A percentile compares a stretch with the other conserved stretches of the same genome.
These are phyloP conservation scores for Diglossa cyanea DNA, from an alignment of 2,797 vertebrate genomes.

Conservation along the genomic window DNA sequence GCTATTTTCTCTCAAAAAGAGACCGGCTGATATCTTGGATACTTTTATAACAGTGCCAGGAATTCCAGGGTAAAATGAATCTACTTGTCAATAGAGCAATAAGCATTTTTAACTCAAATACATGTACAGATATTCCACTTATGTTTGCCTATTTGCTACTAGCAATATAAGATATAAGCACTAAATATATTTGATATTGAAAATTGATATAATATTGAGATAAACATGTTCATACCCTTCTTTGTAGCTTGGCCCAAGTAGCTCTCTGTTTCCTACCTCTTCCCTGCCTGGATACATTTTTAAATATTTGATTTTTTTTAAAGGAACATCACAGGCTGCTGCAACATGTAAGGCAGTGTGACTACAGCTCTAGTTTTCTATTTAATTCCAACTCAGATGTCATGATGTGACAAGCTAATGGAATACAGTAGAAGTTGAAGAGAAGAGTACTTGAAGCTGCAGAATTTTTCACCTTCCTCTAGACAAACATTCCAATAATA, in stretches of 20 bases:
- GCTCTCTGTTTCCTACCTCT: background rate
- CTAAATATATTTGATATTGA: background rate
- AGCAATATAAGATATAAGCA: background rate
- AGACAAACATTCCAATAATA: background rate
- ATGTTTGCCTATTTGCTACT: background rate
- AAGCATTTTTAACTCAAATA: background rate
- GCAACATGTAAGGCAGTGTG: background rate
- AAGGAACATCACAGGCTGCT: background rate
- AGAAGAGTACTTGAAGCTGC: background rate
- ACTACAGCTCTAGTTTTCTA: background rate
- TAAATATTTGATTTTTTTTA: background rate
- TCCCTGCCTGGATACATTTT: background rate
- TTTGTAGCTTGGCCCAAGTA: background rate
- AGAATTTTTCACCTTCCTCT: background rate
- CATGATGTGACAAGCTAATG: background rate
- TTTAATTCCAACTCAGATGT: background rate
- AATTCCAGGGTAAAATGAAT: background rate
- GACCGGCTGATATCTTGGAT: background rate
- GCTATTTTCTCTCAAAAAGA: background rate
- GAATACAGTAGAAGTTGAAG: background rate
- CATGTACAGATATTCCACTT: background rate
- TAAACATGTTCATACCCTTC: background rate
- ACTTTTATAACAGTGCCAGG: background rate
- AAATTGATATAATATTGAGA: background rate
- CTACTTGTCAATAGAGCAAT: background rate